phyloP scores from a whole-genome alignment of 1,140 invertebrate genomes.

The Piezodorus guildinii region DNA sequence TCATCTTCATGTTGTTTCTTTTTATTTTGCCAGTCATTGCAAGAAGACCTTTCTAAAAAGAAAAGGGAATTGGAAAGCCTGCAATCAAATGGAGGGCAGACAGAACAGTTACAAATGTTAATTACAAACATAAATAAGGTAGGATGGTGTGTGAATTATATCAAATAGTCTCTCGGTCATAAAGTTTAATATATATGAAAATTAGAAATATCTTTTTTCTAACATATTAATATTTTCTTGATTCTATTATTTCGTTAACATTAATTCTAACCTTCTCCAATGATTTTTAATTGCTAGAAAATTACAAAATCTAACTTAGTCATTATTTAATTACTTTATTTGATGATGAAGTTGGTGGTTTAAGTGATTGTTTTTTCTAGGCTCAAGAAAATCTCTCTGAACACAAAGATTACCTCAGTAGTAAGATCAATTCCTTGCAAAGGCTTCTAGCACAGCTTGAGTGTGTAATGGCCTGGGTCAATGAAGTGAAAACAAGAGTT shows the following conservation, averaged over 20 bases:
- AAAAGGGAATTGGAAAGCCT: conserved; percentile 44
- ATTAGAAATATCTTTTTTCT: too few species aligned
- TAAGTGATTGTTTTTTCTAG: conserved; percentile 22
- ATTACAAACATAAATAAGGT: conserved; percentile 43
- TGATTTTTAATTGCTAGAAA: neutral
- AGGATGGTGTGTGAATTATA: conserved; percentile 20
- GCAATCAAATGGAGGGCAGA: conserved; percentile 36
- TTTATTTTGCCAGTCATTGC: conserved; percentile 45
- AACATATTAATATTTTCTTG: too few species aligned
- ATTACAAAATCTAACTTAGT: neutral
- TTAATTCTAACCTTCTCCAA: neutral
- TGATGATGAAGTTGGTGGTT: neutral
- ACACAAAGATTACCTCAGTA: conserved; percentile 45
- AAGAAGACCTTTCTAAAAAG: conserved; percentile 49
- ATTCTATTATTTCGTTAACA: too few species aligned
- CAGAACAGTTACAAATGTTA: conserved; percentile 37
- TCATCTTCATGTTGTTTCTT: conserved; percentile 10
- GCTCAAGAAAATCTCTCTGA: conserved; percentile 27
- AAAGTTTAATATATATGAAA: too few species aligned
- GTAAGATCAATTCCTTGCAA: conserved; percentile 45
- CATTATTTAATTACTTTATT: too few species aligned
- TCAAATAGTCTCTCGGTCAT: neutral
- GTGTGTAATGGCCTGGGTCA: conserved; percentile 42
- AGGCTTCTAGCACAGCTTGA: conserved; percentile 46
- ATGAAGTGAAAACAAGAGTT: conserved; percentile 39